A percentile compares a stretch with the other conserved stretches of the same genome.
Evolutionary conservation across 2,797 vertebrate species (phyloP).

Genomic region (Melanitta fusca): DNA sequence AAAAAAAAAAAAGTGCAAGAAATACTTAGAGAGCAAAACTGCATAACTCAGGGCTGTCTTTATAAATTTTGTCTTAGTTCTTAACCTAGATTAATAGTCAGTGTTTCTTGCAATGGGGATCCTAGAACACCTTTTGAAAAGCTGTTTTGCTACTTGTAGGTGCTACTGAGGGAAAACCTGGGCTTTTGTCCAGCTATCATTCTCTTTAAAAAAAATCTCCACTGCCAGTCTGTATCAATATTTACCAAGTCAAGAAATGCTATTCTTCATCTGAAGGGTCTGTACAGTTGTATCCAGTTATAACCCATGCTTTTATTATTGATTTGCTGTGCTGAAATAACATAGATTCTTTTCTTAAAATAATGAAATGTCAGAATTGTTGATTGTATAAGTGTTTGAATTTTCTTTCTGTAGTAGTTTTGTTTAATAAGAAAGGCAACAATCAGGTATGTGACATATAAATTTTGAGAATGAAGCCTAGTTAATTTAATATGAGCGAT

Average conservation of each 20-base stretch:
- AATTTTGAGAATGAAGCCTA: background rate
- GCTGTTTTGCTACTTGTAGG: background rate
- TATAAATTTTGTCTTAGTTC: background rate
- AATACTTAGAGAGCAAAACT: background rate
- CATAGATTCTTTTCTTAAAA: background rate
- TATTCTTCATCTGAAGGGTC: conserved; percentile 16
- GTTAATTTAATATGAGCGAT: background rate
- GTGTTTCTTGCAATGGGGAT: background rate
- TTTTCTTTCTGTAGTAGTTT: background rate
- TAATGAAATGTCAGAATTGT: background rate
- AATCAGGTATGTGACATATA: background rate
- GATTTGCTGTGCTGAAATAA: background rate
- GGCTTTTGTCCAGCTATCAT: background rate
- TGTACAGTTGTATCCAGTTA: background rate
- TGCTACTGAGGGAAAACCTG: background rate
- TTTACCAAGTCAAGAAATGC: conserved; percentile 52
- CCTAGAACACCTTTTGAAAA: background rate
- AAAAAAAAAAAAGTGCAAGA: background rate
- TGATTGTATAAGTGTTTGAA: background rate
- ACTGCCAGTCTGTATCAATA: conserved; percentile 46
- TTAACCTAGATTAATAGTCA: background rate
- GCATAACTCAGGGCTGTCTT: background rate
- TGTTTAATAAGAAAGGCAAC: background rate
- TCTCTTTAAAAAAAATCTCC: conserved; percentile 42
- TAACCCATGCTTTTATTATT: conserved; percentile 39